Evolutionary conservation across 1,140 invertebrate genomes (phyloP).

Genomic region (Gryon sp.): DNA sequence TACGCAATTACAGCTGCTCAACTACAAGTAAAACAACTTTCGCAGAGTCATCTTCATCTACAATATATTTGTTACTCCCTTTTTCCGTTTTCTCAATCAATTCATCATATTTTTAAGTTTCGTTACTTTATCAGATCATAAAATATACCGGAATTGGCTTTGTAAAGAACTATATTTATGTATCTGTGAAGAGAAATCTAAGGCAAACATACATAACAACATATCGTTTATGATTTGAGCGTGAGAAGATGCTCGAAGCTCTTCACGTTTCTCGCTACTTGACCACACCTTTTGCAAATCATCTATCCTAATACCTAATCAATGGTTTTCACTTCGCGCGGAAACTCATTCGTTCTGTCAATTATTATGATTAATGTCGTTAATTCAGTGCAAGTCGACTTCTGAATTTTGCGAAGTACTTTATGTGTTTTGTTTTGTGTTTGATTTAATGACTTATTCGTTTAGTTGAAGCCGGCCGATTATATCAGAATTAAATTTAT

Average conservation of each 20-base stretch:
- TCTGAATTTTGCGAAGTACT: slow-evolving; percentile 30
- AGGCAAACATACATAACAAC: slow-evolving; percentile 20
- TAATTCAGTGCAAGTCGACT: neutral
- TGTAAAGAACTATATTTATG: too few relatives aligned
- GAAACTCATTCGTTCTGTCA: slow-evolving; percentile 39
- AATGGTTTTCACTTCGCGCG: slow-evolving; percentile 10
- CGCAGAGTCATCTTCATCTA: slow-evolving; percentile 32
- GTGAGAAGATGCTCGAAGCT: slow-evolving; percentile 53
- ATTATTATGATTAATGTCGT: slow-evolving; percentile 43
- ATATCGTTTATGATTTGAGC: slow-evolving; percentile 48
- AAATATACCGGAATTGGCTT: slow-evolving; percentile 1
- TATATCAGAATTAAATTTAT: slow-evolving; percentile 27
- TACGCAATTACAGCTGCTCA: slow-evolving; percentile 54
- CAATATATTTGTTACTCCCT: too few relatives aligned
- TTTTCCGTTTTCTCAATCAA: slow-evolving; percentile 2
- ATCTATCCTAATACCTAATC: neutral
- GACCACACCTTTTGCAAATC: slow-evolving; percentile 49
- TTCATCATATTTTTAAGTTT: slow-evolving; percentile 23
- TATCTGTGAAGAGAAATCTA: slow-evolving; percentile 49
- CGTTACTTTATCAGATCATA: slow-evolving; percentile 22
- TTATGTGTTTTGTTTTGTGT: neutral
- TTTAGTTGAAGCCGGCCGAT: slow-evolving; percentile 7
- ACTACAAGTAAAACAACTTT: slow-evolving; percentile 49
- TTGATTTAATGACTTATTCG: slow-evolving; percentile 24
- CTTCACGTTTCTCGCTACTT: slow-evolving; percentile 19